A percentile compares a stretch with the other conserved stretches of the same genome.
Conservation (phyloP, 2,888 invertebrate species). For the Athalia circularis region DNA sequence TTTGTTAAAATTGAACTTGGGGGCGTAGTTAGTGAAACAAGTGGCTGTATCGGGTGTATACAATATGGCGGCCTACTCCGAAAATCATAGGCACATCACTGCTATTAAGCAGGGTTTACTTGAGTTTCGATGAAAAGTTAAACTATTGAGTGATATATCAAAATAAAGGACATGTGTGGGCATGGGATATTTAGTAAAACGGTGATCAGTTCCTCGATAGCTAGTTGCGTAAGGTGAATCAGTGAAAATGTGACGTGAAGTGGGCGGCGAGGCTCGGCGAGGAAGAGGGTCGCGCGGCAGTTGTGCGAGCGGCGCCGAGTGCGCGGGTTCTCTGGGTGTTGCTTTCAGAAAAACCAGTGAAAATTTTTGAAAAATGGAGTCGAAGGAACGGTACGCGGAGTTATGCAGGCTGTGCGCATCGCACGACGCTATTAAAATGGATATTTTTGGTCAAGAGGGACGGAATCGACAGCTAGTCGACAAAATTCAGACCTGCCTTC, state of each 20-base stretch:
- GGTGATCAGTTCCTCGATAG: constrained; percentile 28
- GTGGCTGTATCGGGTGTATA: constrained; percentile 56
- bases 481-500: constrained; percentile 74
- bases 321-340: constrained; percentile 52
- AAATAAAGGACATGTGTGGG: constrained; percentile 40
- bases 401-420: constrained; percentile 75
- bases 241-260: constrained; percentile 47
- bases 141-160: constrained; percentile 31
- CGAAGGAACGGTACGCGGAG: constrained; percentile 74
- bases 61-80: constrained; percentile 48
- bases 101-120: constrained; percentile 22
- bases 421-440: constrained; percentile 74
- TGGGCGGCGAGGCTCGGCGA: constrained; percentile 49
- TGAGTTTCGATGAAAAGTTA: constrained; percentile 17
- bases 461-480: constrained; percentile 73
- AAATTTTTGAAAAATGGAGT: constrained; percentile 40
- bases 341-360: constrained; percentile 39
- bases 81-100: constrained; percentile 30
- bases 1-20: not conserved
- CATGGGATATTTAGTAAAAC: constrained; percentile 36
- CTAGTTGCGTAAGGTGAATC: constrained; percentile 30
- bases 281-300: constrained; percentile 57
- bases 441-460: constrained; percentile 74
- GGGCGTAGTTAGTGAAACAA: constrained; percentile 55
- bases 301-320: constrained; percentile 55